Base-by-base conservation (phyloP, 2,113 vertebrate genomes). In the Muntiacus reevesi region DNA sequence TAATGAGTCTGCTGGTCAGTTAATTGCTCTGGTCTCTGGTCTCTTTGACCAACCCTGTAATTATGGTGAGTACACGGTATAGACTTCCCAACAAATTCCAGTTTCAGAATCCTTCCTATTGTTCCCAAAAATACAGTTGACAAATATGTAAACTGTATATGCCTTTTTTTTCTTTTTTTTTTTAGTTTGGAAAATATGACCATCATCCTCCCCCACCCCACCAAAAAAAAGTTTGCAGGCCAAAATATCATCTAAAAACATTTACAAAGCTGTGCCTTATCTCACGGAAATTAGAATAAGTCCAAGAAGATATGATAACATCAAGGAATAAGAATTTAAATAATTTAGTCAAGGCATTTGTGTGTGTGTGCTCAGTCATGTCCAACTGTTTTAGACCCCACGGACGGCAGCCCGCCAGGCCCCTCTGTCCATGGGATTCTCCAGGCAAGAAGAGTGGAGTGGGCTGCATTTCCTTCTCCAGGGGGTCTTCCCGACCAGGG, bases 101-200 rank as follows among this genome's bases (percentile, higher is more conserved):
- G 3, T 50, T 94, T 81, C 93, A 86, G 76, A 62, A 16, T 30
- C 14, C 21, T 64, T 40, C 36, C 17, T 86, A 76, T 76, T 95
- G 47, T 97, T 87, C 87, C 74, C 57, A 94, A 81, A 97, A 97
- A 87, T 64, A 84, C 28, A 12, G 16, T 64, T 74, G 83, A 40
- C 88, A 92, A 85, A 95, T 90, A 64, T 67, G 10, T 59, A 25
- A 83, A 55, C n/a, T 55, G 23, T 25, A 59, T 78, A 78, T 76
- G 30, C 9, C 21, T 83, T 82, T 47, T 55, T 33, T 27, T 54
- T 54, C 23, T 28, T 25, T 43, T 54, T 28, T 28, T 25, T 43
- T 25, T 87, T 81, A 6, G 15, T 11, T 94, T 17, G 59, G 40
- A 89, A 91, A 74, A n/a, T 54, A 76, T n/a, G 23, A 88, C 36